Evolutionary conservation across 2,797 vertebrate species (phyloP), one percentile per base, ranked within the genome.

Genomic region (Cheracebus regulus): DNA sequence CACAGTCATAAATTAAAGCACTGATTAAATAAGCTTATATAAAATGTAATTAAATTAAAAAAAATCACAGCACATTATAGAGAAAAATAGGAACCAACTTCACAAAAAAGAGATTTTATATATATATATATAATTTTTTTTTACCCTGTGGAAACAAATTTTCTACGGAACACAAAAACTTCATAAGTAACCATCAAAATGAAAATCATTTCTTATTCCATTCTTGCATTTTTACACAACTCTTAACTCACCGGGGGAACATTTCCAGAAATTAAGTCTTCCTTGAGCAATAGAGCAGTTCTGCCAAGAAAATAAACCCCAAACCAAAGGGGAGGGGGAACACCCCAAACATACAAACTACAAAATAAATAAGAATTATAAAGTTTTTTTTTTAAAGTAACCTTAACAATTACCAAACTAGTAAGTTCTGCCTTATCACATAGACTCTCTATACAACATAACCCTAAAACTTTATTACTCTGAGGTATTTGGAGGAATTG

Each of bases 401-500:
- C 98, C 99, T 99, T 99, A 99, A 99, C 99, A 99, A 99, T 99
- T 99, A 99, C 98, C 99, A 99, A 99, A 99, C 99, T 98, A 99
- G 99, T 99, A 99, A 99, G 99, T 99, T 99, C 99, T 99, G 99
- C 99, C 99, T 99, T 99, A 99, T 99, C 99, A 99, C 99, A 99
- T 99, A 99, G 99, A 99, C 99, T 99, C 99, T 99, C 99, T 99
- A 99, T 99, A 99, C 99, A 99, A 99, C 99, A 99, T 99, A 99
- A 99, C 99, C 99, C 99, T 99, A 99, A 99, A 99, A 99, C 99
- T 99, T 99, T 99, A 99, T 99, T 99, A 99, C 99, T 99, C 99
- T 99, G 99, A 99, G 99, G 99, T 99, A 99, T 99, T 99, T 99
- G 99, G 99, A 99, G 99, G 99, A 99, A 99, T 99, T 99, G 99